Percentiles rank a stretch among this genome's conserved stretches.
Conservation (phyloP, 2,888 invertebrate species). For the Prosopocoilus inquinatus region DNA sequence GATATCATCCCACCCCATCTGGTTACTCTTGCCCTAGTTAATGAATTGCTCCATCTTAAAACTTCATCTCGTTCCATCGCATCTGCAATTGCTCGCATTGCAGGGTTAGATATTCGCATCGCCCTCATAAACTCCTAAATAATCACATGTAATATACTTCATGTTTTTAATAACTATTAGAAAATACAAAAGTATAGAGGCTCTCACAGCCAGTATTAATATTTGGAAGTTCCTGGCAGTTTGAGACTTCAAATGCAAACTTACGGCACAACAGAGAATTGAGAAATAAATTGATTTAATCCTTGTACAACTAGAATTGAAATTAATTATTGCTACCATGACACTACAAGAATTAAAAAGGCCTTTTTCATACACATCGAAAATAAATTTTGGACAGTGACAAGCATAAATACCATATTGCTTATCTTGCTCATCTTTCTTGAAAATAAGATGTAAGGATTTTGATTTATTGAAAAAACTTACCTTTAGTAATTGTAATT, state of each 20-base stretch:
- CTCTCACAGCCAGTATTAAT: no score
- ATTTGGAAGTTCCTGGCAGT: no score
- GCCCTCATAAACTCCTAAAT: slow-evolving; percentile 86
- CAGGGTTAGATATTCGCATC: slow-evolving; percentile 87
- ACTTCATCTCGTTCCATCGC: slow-evolving; percentile 95
- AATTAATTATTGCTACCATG: no score
- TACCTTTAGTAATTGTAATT: slow-evolving; percentile 83
- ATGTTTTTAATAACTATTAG: slow-evolving; percentile 61
- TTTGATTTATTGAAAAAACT: slow-evolving; percentile 7
- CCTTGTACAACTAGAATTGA: no score
- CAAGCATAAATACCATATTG: no score
- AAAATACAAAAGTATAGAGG: neutral
- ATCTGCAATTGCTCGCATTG: slow-evolving; percentile 88
- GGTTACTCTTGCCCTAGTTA: slow-evolving; percentile 84
- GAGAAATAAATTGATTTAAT: no score
- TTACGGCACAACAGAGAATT: no score
- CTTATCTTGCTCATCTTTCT: no score
- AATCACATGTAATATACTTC: slow-evolving; percentile 9
- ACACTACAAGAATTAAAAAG: no score
- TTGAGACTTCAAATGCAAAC: no score
- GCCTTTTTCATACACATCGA: no score
- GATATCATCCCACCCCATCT: slow-evolving; percentile 99
- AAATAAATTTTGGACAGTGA: no score
- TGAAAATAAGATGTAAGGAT: neutral
- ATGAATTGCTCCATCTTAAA: slow-evolving; percentile 80